Evolutionary conservation across 2,113 vertebrate genomes (phyloP).

Genomic region (Neolamprologus fasciatus): DNA sequence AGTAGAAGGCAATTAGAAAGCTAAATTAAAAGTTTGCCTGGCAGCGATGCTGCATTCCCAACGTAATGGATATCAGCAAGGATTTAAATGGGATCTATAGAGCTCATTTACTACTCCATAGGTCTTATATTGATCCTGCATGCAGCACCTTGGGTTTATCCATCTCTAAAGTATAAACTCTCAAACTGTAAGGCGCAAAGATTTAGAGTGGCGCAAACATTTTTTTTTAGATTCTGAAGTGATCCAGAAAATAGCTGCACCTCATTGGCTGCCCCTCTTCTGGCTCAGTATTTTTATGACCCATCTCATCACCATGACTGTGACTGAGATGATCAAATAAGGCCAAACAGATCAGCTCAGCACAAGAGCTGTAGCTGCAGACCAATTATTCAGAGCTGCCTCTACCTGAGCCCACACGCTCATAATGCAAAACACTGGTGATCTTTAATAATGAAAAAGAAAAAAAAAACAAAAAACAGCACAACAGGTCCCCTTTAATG

Average conservation of each 20-base stretch:
- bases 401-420: not conserved
- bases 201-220: not conserved
- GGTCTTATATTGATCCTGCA: not conserved
- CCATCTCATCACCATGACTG: not conserved
- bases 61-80: not conserved
- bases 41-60: not conserved
- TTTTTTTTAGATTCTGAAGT: not conserved
- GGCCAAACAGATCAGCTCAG: not conserved
- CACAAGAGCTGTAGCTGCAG: not conserved
- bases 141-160: not conserved
- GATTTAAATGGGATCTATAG: not conserved
- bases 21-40: not conserved
- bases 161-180: not conserved
- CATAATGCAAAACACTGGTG: not conserved
- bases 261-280: not conserved
- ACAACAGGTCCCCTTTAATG: not conserved
- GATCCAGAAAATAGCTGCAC: not conserved
- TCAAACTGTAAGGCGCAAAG: not conserved
- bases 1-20: not conserved
- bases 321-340: not conserved
- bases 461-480: rapidly evolving
- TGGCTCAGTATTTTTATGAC: not conserved
- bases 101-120: not conserved
- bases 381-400: not conserved
- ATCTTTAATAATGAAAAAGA: not conserved